Base-by-base conservation (phyloP, 2,888 invertebrate species). In the Parochlus steinenii region DNA sequence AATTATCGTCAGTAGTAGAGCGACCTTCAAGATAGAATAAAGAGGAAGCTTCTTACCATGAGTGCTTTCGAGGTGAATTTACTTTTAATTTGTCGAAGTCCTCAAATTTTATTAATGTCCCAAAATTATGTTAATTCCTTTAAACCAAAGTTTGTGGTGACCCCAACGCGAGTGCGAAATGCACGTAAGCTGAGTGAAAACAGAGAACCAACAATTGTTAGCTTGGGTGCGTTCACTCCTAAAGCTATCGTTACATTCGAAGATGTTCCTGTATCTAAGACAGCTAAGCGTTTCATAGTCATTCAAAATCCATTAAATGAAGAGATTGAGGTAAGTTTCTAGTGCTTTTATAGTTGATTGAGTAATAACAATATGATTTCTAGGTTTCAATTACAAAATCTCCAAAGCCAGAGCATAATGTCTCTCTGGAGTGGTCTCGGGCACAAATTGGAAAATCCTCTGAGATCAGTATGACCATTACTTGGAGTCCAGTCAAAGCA, bases 201-300 rank as follows among this genome's bases (percentile, higher is more conserved):
- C 40, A 52, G 42, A 45, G 61, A 54, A 44, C 55, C 55, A 6
- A 46, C 52, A 2, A 41, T 44, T 28, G 62, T 77, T 10, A 53
- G 65, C 28, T 58, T 77, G 45, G 74, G 71, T 8, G 75, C 76
- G 2, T 78, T 78, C 55, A 64, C 69, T n/a, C 57, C 64, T 37
- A 68, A 67, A 44, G 69, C 76, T 3, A 71, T 70, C 57, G 64
- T 77, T 12, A 61, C 67, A n/a, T 77, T 77, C 47, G 72, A 75
- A 42, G 64, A 74, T 61, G 67, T 76, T 37, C 55, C 63, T 5
- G 57, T 75, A 37, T 69, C 71, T 11, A 59, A 64, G 27, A 56
- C 62, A 8, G 65, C 65, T 37, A 62, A 60, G 37, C 63, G 66
- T 42, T 54, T 57, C 32, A 52, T 77, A 39, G 62, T 68, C 44